Evolutionary conservation across 2,888 invertebrate species (phyloP).

Genomic region (Epicampocera succincta): DNA sequence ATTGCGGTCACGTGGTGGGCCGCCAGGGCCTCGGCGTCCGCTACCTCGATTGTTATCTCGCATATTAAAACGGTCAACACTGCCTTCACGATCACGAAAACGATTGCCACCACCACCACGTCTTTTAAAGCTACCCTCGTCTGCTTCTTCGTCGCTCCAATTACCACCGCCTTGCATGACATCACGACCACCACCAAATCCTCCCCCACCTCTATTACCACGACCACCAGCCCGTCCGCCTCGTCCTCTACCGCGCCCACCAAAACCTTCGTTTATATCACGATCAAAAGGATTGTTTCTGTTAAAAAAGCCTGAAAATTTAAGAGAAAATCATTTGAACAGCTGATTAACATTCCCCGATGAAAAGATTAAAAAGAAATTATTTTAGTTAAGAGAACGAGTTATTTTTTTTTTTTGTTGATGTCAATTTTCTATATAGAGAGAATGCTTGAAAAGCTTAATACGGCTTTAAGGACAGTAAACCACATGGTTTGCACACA

Average conservation of each 20-base stretch:
- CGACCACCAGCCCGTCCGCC: constrained; percentile 58
- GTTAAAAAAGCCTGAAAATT: constrained; percentile 78
- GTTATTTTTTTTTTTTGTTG: too few relatives aligned
- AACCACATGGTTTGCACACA: too few relatives aligned
- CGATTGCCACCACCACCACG: constrained; percentile 72
- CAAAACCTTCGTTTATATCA: constrained; percentile 72
- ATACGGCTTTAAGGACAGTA: too few relatives aligned
- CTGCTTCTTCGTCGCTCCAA: constrained; percentile 79
- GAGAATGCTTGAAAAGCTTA: too few relatives aligned
- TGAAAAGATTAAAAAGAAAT: too few relatives aligned
- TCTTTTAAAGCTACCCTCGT: constrained; percentile 75
- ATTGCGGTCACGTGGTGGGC: constrained; percentile 54
- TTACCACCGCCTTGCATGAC: constrained; percentile 70
- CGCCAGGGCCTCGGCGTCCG: constrained; percentile 66
- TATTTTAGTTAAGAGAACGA: too few relatives aligned
- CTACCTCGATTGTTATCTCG: constrained; percentile 73
- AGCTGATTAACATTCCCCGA: too few relatives aligned
- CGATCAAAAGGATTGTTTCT: constrained; percentile 78
- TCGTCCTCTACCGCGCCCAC: constrained; percentile 70
- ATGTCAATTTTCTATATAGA: too few relatives aligned
- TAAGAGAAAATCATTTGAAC: too few relatives aligned
- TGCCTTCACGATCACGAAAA: constrained; percentile 75
- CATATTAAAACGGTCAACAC: constrained; percentile 69
- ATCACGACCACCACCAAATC: constrained; percentile 71
- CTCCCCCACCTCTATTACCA: constrained; percentile 72